Conservation (phyloP, 2,797 vertebrate genomes). For the Centropyge bicolor region DNA sequence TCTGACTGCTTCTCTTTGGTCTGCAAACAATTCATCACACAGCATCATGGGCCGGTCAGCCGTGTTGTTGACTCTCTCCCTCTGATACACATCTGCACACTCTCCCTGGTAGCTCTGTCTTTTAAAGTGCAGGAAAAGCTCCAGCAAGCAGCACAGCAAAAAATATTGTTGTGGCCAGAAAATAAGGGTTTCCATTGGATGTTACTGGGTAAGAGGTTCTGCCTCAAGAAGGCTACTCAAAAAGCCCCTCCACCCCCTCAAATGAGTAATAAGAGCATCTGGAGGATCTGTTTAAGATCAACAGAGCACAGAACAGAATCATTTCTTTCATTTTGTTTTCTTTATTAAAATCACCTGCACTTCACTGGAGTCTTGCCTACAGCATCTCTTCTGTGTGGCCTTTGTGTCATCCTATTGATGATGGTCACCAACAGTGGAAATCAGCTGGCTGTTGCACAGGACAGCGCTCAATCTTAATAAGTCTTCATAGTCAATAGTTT, state of each 20-base stretch:
- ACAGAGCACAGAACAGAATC: neutral
- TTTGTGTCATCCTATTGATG: neutral
- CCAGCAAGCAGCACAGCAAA: neutral
- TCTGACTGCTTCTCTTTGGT: constrained; percentile 38
- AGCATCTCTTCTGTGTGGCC: neutral
- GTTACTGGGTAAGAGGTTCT: neutral
- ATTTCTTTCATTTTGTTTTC: neutral
- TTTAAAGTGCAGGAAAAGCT: constrained; percentile 25
- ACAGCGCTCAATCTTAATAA: too few relatives aligned
- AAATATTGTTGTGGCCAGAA: neutral
- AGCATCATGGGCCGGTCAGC: constrained; percentile 34
- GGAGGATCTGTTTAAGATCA: constrained; percentile 6
- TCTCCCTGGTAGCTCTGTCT: constrained; percentile 21
- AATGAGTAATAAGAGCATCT: neutral
- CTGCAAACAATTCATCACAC: constrained; percentile 54
- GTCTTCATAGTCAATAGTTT: neutral
- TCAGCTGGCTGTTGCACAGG: neutral
- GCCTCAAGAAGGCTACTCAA: constrained; percentile 4
- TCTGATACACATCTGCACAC: constrained; percentile 55
- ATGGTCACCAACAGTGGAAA: neutral
- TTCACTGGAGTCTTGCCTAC: neutral
- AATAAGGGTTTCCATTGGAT: neutral
- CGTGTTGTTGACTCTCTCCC: constrained; percentile 57
- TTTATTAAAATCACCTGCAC: neutral
- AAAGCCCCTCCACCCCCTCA: neutral